Evolutionary conservation across 2,888 invertebrate species (phyloP), one percentile per base, ranked within the genome.

Genomic region (Mycalesis mineus): DNA sequence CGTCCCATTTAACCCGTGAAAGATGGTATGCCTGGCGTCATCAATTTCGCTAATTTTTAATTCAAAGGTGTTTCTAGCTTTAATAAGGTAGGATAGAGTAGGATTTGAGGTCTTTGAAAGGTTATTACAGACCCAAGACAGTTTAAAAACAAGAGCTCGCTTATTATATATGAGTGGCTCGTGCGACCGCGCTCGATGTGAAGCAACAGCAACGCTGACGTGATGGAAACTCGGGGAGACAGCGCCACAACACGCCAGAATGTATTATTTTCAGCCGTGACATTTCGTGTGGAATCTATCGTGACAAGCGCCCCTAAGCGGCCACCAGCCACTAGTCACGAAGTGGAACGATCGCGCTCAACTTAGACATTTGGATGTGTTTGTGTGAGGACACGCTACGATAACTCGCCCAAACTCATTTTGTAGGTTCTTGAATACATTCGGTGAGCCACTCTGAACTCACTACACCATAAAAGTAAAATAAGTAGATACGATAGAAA

Each of bases 261-360:
- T 54, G 60, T 62, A 60, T 63, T 59, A 64, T 53, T 53, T 50
- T 51, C 64, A 66, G 59, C 70, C 69, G 58, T 71, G 71, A 72
- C 71, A 72, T 73, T 72, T 74, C 69, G 65, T 66, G 69, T 61
- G 58, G 55, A 41, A 45, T 55, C 50, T 58, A 22, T 49, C 65
- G 64, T 65, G 65, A 62, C 64, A 55, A 49, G 56, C 47, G 56
- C 59, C 44, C 58, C 60, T 62, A 53, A 61, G 15, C 61, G 47
- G 13, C 36, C 47, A 45, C 40, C 44, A 47, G 31, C 33, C 47
- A 47, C 47, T 39, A 50, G 63, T 62, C 63, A 66, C 67, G 68
- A 67, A 65, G 41, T 47, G 53, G 49, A 58, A 53, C 57, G 62
- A 60, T 54, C 63, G 37, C 54, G 39, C 54, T 65, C 60, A 64